Percentiles rank a stretch among this genome's conserved stretches.
These are phyloP conservation scores for Macaca nemestrina DNA, from an alignment of 2,113 vertebrate species.

Conservation along the genomic window DNA sequence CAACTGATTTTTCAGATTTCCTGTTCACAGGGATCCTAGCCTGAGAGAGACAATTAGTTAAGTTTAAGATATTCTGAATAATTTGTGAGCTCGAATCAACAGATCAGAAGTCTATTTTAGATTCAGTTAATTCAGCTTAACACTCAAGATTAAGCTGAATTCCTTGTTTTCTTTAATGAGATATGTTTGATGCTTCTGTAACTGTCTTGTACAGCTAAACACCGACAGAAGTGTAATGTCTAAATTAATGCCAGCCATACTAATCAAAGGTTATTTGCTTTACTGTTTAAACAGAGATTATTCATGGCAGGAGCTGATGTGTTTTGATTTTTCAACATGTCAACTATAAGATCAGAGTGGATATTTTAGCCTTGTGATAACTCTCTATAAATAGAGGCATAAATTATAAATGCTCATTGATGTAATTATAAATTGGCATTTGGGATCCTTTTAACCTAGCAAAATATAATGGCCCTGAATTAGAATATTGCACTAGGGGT, in stretches of 20 bases:
- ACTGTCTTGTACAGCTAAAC: constrained; percentile 64
- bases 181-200: constrained; percentile 54
- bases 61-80: not conserved
- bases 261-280: constrained; percentile 80
- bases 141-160: constrained; percentile 53
- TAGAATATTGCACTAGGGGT: not conserved
- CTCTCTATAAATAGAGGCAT: constrained; percentile 75
- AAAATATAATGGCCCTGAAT: constrained; percentile 58
- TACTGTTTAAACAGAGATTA: constrained; percentile 76
- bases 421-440: constrained; percentile 65
- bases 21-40: not conserved
- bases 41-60: not conserved
- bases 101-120: constrained; percentile 48
- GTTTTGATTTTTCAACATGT: constrained; percentile 78
- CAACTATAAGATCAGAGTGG: constrained; percentile 73
- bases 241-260: constrained; percentile 77
- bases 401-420: constrained; percentile 68
- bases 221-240: constrained; percentile 72
- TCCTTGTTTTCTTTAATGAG: constrained; percentile 75
- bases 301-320: constrained; percentile 71
- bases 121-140: constrained; percentile 62
- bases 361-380: constrained; percentile 70
- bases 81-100: not conserved
- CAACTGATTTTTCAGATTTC: not conserved
- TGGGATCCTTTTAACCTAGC: constrained; percentile 14